Base-by-base conservation (phyloP, 2,113 vertebrate species). In the Daphoenositta chrysoptera region DNA sequence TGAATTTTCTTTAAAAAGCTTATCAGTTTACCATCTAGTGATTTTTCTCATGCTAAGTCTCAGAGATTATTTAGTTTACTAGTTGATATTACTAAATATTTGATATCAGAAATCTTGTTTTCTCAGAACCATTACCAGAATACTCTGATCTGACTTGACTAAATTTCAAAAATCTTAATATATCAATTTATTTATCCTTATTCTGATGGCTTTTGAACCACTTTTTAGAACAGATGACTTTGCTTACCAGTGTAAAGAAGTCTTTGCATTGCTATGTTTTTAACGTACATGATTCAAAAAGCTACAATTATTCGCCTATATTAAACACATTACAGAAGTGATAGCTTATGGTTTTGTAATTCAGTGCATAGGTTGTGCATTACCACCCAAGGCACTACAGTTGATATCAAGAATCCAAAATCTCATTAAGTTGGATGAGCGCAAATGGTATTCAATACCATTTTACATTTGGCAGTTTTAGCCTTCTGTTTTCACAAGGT, bases 381-480 rank as follows among this genome's bases (percentile, higher is more conserved):
- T 86, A 76, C 42, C 45, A 87, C 42, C 14, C 50, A 60, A 65
- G 42, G 68, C 64, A 88, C 69, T 70, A 57, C n/a, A 70, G 45
- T 19, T 81, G 93, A 83, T 66, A 86, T 79, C 57, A 79, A 45
- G 40, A 91, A 82, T 90, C 50, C n/a, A 80, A 86, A 96, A 88
- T 37, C 57, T 93, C 71, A 90, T 96, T 97, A 95, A 93, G 79
- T 23, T 76, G 57, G 71, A 73, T 95, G 53, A 86, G 47, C 86
- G 50, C 44, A 71, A 73, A 81, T 81, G 97, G 69, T 79, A 95
- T 95, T 92, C 83, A 94, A 96, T 95, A 88, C 63, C 37, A 77
- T 96, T 91, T 95, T 90, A 86, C 83, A 95, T 95, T 90, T 92
- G 88, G 80, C 18, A 23, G 50, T 45, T 92, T 95, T 72, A 90